These are phyloP conservation scores for Tanypteryx hageni DNA, from an alignment of 2,888 invertebrate genomes.

Conservation along the genomic window DNA sequence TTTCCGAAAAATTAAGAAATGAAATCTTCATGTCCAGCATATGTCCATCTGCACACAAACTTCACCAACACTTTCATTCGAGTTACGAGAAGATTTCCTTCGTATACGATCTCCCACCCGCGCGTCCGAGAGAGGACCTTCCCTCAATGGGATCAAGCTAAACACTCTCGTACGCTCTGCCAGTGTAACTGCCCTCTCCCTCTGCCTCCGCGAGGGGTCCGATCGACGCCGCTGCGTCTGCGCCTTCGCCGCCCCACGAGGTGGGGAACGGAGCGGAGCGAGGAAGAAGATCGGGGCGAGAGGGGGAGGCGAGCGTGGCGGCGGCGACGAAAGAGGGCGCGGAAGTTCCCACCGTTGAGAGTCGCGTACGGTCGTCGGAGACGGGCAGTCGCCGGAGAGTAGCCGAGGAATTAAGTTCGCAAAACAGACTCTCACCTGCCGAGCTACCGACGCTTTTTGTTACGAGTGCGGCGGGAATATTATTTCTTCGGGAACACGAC, in stretches of 20 bases:
- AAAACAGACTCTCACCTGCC: background rate
- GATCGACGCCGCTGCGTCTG: constrained; percentile 63
- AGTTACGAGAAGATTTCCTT: background rate
- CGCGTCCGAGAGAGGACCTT: background rate
- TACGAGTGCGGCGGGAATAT: background rate
- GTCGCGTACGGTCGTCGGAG: constrained; percentile 54
- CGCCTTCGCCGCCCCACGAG: constrained; percentile 31
- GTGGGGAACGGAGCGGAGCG: background rate
- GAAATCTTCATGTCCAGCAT: too few species aligned
- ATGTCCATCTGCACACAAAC: too few species aligned
- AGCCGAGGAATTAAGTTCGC: constrained; percentile 25
- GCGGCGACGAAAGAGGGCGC: constrained; percentile 20
- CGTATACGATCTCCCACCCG: background rate
- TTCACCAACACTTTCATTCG: too few species aligned
- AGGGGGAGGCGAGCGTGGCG: background rate
- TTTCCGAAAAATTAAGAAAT: too few species aligned
- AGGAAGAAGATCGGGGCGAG: background rate
- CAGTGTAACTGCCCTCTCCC: constrained; percentile 21
- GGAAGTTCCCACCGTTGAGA: constrained; percentile 31
- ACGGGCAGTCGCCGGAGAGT: constrained; percentile 51
- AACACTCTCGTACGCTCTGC: constrained; percentile 19
- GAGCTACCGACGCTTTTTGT: background rate
- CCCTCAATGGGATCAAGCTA: background rate
- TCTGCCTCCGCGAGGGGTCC: background rate
- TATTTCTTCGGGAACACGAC: background rate